Evolutionary conservation across 2,888 invertebrate genomes (phyloP).

Genomic region (Steromphala cineraria): DNA sequence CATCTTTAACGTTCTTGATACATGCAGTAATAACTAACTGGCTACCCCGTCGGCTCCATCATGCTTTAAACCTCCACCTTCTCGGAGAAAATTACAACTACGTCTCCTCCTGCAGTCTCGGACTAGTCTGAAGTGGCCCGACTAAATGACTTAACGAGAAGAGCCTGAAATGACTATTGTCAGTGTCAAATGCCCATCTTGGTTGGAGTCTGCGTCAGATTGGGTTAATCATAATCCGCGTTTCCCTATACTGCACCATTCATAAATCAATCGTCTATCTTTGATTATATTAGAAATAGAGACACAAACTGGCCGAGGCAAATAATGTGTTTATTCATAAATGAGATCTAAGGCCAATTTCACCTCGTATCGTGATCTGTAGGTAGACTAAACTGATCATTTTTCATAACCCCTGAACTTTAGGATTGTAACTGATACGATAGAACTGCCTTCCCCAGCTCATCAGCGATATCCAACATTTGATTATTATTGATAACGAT

Average conservation of each 20-base stretch:
- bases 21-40: background rate
- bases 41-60: background rate
- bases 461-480: background rate
- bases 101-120: background rate
- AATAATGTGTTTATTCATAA: background rate
- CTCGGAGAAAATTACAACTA: constrained; percentile 1
- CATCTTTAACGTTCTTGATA: constrained; percentile 2
- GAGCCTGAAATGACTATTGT: constrained; percentile 2
- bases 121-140: background rate
- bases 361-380: too few relatives aligned
- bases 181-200: constrained; percentile 5
- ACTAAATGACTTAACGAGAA: background rate
- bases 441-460: background rate
- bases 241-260: background rate
- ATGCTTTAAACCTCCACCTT: background rate
- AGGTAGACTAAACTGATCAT: background rate
- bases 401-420: background rate
- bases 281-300: background rate
- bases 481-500: background rate
- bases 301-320: background rate
- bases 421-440: background rate
- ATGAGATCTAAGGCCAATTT: background rate
- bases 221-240: background rate
- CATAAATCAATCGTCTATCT: background rate
- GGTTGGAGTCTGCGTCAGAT: background rate